Base-by-base conservation (phyloP, 2,888 invertebrate species). In the Esperia sulphurella region DNA sequence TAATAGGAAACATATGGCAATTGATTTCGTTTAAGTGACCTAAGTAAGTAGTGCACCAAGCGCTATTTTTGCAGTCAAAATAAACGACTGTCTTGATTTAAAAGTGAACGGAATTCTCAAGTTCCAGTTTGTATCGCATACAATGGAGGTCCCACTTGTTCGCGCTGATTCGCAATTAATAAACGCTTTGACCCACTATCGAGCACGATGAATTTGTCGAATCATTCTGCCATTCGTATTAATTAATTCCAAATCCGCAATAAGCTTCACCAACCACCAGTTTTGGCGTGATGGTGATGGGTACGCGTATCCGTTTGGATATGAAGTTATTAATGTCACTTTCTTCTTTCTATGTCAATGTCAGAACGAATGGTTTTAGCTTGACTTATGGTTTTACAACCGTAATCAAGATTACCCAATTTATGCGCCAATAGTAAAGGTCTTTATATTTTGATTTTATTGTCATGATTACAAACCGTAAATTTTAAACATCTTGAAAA, bases 161-260 rank as follows among this genome's bases (percentile, higher is more conserved):
- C 75, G 73, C 72, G 76, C 71, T 73, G 78, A 83, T 84, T 83
- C 74, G 83, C 86, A 83, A 86, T 86, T 84, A 87, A 84, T 83
- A 80, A 79, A 76, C 60, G 66, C 67, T 68, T 63, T 83, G 87
- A 86, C 87, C 87, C 68, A 87, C 82, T 77, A 79, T 75, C 71
- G 63, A 43, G 49, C 51, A 61, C 60, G 63, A 65, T 59, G 66
- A 73, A 78, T 71, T 60, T 78, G 81, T 76, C 77, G 75, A 83
- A 72, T 85, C 83, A 83, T 78, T 75, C 68, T 61, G 6, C 33
- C 59, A 66, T 61, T 68, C 58, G 55, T 63, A 68, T 76, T 83
- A 82, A 87, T 86, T 86, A 83, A 78, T 82, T 75, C 74, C 63
- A 65, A 74, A 75, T 79, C 65, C 59, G 49, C 53, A 48, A 53